phyloP scores from a whole-genome alignment of 2,113 vertebrate species.

The Cyanoderma ruficeps region DNA sequence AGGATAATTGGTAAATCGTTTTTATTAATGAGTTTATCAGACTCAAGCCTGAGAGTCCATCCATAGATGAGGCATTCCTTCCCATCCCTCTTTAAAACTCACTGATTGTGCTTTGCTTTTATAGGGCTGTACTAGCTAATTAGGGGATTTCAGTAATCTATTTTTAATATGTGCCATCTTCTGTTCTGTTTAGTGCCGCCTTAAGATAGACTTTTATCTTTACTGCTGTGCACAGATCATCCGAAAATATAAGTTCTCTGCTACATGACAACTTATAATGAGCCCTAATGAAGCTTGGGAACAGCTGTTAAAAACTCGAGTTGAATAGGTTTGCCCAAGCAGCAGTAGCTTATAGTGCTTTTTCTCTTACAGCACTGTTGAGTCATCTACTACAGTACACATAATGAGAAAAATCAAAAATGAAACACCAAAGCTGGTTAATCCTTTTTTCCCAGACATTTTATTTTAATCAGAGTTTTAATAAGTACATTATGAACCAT shows the following conservation, averaged over 20 bases:
- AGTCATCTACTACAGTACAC: slow-evolving; percentile 42
- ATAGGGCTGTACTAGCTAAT: slow-evolving; percentile 72
- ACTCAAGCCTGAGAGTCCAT: slow-evolving; percentile 53
- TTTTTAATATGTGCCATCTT: slow-evolving; percentile 80
- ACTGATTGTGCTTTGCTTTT: slow-evolving; percentile 64
- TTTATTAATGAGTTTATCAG: slow-evolving; percentile 20
- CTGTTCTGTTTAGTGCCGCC: slow-evolving; percentile 80
- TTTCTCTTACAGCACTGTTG: slow-evolving; percentile 44
- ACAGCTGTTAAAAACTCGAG: slow-evolving; percentile 77
- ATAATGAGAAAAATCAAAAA: slow-evolving; percentile 64
- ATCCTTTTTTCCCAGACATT: slow-evolving; percentile 66
- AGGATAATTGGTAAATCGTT: slow-evolving; percentile 20
- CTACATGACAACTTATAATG: slow-evolving; percentile 82
- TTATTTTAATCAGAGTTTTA: slow-evolving; percentile 75
- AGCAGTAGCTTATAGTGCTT: slow-evolving; percentile 61
- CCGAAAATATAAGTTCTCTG: slow-evolving; percentile 77
- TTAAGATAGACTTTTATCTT: slow-evolving; percentile 84
- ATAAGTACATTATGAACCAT: slow-evolving; percentile 67
- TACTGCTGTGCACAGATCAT: slow-evolving; percentile 78
- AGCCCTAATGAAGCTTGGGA: slow-evolving; percentile 81
- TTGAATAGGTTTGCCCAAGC: slow-evolving; percentile 72
- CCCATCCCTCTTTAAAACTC: slow-evolving; percentile 59
- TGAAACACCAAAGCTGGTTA: slow-evolving; percentile 52
- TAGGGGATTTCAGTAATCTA: slow-evolving; percentile 78
- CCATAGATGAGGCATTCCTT: slow-evolving; percentile 55